These are phyloP conservation scores for Hirundo rustica DNA, from an alignment of 2,797 vertebrate species.

Conservation along the genomic window DNA sequence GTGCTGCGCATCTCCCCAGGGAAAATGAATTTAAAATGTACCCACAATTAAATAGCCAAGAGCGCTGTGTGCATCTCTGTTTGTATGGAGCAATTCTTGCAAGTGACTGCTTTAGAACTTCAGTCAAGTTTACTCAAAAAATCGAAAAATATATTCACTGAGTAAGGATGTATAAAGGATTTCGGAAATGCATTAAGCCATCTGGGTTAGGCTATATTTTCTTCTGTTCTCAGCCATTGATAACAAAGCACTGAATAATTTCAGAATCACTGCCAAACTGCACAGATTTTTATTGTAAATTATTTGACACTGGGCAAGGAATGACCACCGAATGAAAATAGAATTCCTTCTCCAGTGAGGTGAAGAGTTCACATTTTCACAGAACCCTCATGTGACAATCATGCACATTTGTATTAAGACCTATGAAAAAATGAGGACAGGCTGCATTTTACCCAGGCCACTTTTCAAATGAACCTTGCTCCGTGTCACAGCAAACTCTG, in stretches of 20 bases:
- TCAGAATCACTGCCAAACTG: neutral
- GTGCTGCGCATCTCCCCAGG: neutral
- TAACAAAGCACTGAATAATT: neutral
- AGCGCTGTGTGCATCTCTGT: neutral
- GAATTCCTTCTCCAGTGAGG: neutral
- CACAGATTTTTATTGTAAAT: neutral
- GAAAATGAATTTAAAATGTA: neutral
- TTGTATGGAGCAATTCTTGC: neutral
- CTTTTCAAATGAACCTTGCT: neutral
- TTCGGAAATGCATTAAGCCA: neutral
- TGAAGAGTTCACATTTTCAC: neutral
- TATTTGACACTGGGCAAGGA: neutral
- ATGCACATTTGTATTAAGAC: neutral
- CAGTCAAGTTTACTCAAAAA: neutral
- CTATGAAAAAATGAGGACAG: neutral
- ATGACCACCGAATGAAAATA: neutral
- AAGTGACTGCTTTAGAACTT: neutral
- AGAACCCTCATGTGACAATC: neutral
- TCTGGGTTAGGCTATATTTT: neutral
- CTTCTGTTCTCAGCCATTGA: neutral
- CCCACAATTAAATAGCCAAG: neutral
- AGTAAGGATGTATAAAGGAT: neutral
- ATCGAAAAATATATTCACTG: neutral
- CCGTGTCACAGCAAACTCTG: neutral
- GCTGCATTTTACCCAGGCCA: neutral